Evolutionary conservation across 1,140 invertebrate species (phyloP), one percentile per base, ranked within the genome.

Genomic region (Drosophila jambulina): DNA sequence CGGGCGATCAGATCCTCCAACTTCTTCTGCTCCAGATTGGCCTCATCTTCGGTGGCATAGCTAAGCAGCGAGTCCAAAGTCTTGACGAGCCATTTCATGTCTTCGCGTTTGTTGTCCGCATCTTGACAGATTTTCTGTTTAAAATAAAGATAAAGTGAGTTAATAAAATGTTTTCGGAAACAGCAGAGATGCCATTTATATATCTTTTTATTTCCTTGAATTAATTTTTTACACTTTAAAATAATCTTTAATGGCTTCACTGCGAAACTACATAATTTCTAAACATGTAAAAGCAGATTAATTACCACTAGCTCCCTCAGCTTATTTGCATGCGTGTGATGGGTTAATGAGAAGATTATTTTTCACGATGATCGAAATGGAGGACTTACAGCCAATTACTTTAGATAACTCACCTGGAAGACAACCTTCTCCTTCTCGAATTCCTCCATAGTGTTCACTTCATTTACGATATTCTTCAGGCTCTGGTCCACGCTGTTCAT

Each of bases 81-180:
- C 93, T 98, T 96, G 2, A 98, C 97, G 45, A 99, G 93, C 97
- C 97, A 98, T 87, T 98, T 98, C 96, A 98, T 98, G 78, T 98
- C 97, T 93, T 98, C 97, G 51, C 97, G 95, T 92, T 97, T 97
- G 48, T 95, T 95, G 90, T 98, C 97, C 65, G 98, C 97, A 93
- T 98, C 97, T 49, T 96, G 95, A 90, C 97, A 98, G 74, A 98
- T 96, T 92, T 95, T 96, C 97, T 98, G 91, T 21, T 92, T 91
- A 78, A 64, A 78, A 91, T 6, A 64, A 68, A 67, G 12, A 34
- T 8, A 46, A 25, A n/a, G 12, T 1, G 3, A 48, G 5, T 15
- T 6, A 57, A 32, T 56, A 21, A 65, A 19, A 42, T 4, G 4
- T 17, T 4, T 15, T 19, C 0, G 6, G 0, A n/a, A 1, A 21